These are phyloP conservation scores for Salarias fasciatus DNA, from an alignment of 2,797 vertebrate species.

Conservation along the genomic window DNA sequence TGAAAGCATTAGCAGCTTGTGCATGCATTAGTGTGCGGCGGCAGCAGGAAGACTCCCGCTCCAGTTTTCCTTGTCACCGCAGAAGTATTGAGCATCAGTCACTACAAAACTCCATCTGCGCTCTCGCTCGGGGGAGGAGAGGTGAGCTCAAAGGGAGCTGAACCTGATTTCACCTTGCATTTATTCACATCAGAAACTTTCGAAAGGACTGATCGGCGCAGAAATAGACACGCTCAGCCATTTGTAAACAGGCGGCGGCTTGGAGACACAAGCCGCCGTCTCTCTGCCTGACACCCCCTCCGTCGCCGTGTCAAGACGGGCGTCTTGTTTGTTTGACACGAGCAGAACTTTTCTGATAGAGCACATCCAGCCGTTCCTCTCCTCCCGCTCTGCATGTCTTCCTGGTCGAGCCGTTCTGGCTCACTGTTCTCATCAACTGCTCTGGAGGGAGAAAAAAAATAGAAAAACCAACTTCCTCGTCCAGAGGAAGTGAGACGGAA, in stretches of 20 bases:
- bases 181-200: conserved; percentile 31
- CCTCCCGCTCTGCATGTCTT: conserved; percentile 33
- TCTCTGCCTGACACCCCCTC: conserved; percentile 22
- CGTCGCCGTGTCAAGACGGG: conserved; percentile 41
- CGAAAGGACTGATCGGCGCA: conserved; percentile 31
- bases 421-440: conserved; percentile 58
- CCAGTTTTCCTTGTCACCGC: conserved; percentile 22
- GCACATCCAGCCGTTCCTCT: conserved; percentile 57
- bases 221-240: conserved; percentile 32
- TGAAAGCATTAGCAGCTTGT: conserved; percentile 32
- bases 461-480: conserved; percentile 33
- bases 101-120: conserved; percentile 21
- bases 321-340: conserved; percentile 54
- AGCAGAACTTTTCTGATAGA: conserved; percentile 45
- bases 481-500: conserved; percentile 53
- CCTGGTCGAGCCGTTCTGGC: conserved; percentile 65
- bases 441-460: not conserved
- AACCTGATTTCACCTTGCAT: conserved; percentile 34
- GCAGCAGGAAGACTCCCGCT: conserved; percentile 3
- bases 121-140: conserved; percentile 4
- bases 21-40: conserved; percentile 26
- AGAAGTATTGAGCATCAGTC: conserved; percentile 27
- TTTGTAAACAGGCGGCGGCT: conserved; percentile 33
- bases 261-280: conserved; percentile 31
- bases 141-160: conserved; percentile 25